A percentile compares a stretch with the other conserved stretches of the same genome.
Evolutionary conservation across 92 coral and sea anemone genomes (phyloP).

Genomic region (Blastomussa wellsi): DNA sequence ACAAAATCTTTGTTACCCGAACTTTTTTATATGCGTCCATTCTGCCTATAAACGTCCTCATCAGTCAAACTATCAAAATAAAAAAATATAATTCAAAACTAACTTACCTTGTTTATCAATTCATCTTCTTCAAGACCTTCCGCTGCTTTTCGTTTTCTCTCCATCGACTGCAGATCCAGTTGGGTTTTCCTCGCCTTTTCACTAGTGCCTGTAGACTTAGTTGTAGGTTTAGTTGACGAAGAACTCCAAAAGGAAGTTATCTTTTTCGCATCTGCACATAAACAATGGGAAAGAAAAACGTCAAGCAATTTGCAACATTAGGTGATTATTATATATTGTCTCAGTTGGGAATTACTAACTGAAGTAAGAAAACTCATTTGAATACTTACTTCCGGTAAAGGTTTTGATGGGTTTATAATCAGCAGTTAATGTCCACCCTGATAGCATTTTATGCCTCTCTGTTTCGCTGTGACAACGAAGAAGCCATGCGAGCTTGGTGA

Average conservation of each 20-base stretch:
- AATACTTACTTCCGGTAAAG: conserved; percentile 1
- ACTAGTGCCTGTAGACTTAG: too few relatives aligned
- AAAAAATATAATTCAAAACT: conserved; percentile 4
- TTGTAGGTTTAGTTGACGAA: conserved; percentile 4
- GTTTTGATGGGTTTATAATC: conserved; percentile 21
- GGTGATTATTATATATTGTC: neutral
- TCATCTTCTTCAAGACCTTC: conserved; percentile 7
- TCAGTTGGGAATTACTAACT: conserved; percentile 3
- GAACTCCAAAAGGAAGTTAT: conserved; percentile 13
- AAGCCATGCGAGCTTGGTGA: conserved; percentile 24
- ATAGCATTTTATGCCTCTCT: conserved; percentile 25
- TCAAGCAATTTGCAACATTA: conserved; percentile 18
- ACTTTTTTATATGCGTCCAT: too few relatives aligned
- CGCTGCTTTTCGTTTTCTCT: conserved; percentile 31
- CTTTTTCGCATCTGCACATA: conserved; percentile 10
- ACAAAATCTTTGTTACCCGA: too few relatives aligned
- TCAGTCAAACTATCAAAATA: neutral
- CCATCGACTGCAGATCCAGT: conserved; percentile 6
- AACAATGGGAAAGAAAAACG: neutral
- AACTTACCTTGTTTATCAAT: conserved; percentile 27
- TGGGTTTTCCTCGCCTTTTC: conserved; percentile 13
- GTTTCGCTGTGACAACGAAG: conserved; percentile 31
- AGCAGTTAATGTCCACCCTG: conserved; percentile 26
- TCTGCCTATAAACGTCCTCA: too few relatives aligned
- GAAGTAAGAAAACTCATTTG: conserved; percentile 11